phyloP scores from a whole-genome alignment of 2,888 invertebrate genomes.

The Coecobrya sp. region DNA sequence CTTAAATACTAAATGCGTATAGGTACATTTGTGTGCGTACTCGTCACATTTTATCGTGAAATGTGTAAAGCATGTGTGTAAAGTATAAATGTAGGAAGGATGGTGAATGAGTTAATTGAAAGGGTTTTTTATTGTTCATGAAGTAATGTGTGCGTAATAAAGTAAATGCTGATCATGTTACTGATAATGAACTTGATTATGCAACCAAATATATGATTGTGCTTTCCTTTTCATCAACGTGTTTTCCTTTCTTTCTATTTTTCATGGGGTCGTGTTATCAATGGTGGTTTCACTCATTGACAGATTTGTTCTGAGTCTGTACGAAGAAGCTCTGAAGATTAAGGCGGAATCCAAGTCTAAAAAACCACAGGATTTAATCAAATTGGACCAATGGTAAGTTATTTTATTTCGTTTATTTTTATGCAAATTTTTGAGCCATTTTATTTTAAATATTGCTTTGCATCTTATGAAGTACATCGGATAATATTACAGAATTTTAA shows the following conservation, averaged over 20 bases:
- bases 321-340: constrained; percentile 96
- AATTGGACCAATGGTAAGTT: constrained; percentile 97
- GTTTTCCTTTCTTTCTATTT: constrained; percentile 36
- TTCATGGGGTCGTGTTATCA: constrained; percentile 8
- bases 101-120: not conserved
- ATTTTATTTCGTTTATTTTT: constrained; percentile 65
- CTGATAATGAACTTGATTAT: constrained; percentile 79
- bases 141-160: constrained; percentile 48
- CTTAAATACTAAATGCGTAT: not conserved
- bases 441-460: not conserved
- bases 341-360: constrained; percentile 97
- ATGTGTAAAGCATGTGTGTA: not conserved
- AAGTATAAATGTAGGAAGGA: constrained; percentile 1
- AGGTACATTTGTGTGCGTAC: not conserved
- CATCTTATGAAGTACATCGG: constrained; percentile 1
- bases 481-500: no score
- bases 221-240: constrained; percentile 44
- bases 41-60: not conserved
- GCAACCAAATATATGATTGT: constrained; percentile 7
- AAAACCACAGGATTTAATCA: constrained; percentile 97
- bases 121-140: not conserved
- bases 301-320: constrained; percentile 94
- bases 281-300: not conserved
- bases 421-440: constrained; percentile 54
- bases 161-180: constrained; percentile 34